Base-by-base conservation (phyloP, 1,140 invertebrate species). In the Riptortus pedestris region DNA sequence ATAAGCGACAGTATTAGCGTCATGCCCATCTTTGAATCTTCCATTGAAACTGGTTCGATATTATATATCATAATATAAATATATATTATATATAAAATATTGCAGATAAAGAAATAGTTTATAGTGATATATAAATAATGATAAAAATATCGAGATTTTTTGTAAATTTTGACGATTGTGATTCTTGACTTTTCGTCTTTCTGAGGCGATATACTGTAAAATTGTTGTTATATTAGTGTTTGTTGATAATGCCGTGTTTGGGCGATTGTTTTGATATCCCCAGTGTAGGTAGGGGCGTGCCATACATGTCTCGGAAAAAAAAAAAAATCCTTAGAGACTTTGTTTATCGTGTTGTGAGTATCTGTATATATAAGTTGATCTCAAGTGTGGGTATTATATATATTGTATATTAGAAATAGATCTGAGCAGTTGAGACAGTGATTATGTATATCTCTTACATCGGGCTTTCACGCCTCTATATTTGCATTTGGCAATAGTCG, bases 101-200 rank as follows among this genome's bases (percentile, higher is more conserved):
- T 55, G 51, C 51, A 59, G 16, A 63, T 28, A 63, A 48, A 55
- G 31, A 74, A 62, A 73, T 72, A 72, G 73, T 72, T 74, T 74
- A 74, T 74, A 74, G 57, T 65, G 57, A 66, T 60, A 67, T 38
- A 58, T 58, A 59, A 33, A 9, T 24, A 51, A 33, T 59, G 51
- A 55, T 26, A 55, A 55, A 55, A 24, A 58, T 57, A 67, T 69
- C 64, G 63, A 65, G 38, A n/a, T 27, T 63, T 63, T 58, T 60
- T 63, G 61, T 62, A 62, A 59, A 59, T 59, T 55, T 59, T 59
- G 57, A 59, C 28, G 45, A 62, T 62, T 62, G 60, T 62, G 61
- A 62, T 62, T 59, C 57, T 59, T 26, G 57, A 59, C 28, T 38
- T 38, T 24, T 59, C 26, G 22, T 59, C 7, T 59, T 12, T 18